Base-by-base conservation (phyloP, 53 echinoderm and acorn worm species). In the Zoroaster sp. region DNA sequence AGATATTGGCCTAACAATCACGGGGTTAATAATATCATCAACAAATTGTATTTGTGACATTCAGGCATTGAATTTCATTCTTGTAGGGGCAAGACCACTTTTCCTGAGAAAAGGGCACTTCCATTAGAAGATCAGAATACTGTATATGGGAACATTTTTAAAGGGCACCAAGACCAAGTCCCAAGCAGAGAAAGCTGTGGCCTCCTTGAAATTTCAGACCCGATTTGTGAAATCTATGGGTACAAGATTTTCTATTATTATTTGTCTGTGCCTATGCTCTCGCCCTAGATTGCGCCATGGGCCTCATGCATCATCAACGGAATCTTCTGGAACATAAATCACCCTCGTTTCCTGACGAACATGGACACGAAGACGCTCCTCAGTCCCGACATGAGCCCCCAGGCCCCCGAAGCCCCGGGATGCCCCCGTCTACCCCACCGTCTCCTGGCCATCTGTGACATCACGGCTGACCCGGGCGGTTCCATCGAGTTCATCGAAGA, bases 401-500 rank as follows among this genome's bases (percentile, higher is more conserved):
- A 88, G 46, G 90, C 93, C 10, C 88, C 89, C 10, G 87, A 79
- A 49, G 35, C 76, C 5, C 92, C 96, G 0, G 99, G 99, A 21
- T 99, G 99, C 42, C 99, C 99, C 23, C 83, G 92, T 18, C 91
- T 99, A 20, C 99, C 99, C 4, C 99, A 99, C 65, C 93, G 99
- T 17, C 93, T 99, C 23, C 89, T 99, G 8, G 99, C 99, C 37
- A 99, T 99, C 88, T 96, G 94, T 71, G 99, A 99, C 90, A 99
- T 99, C 81, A 95, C 99, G 6, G 99, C 99, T 11, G 99, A 99
- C 68, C 99, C 96, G 1, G 99, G 96, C 6, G 99, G 99, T 36
- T 96, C 99, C 68, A 94, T 99, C 21, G 99, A 99, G 90, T 99
- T 96, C 87, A 96, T 99, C 45, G 66, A 91, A 17, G 94, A 99